Percentiles rank a stretch among this genome's conserved stretches.
These are phyloP conservation scores for Diaphora mendica DNA, from an alignment of 2,888 invertebrate genomes.

Conservation along the genomic window DNA sequence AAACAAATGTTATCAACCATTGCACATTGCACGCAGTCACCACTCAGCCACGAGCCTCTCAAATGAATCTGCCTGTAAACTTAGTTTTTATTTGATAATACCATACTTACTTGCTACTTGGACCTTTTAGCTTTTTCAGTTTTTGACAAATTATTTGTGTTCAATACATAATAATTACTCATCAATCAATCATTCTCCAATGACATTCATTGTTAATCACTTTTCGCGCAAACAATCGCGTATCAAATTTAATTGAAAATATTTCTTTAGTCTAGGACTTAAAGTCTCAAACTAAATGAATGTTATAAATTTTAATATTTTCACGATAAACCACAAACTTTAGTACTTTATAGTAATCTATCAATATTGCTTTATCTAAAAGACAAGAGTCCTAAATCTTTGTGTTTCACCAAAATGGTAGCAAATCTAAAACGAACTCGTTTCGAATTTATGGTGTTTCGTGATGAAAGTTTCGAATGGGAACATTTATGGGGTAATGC, in stretches of 20 bases:
- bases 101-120: too few relatives aligned
- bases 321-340: background rate
- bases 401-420: background rate
- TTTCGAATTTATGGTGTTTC: conserved; percentile 19
- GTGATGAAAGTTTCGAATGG: conserved; percentile 22
- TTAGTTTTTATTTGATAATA: too few relatives aligned
- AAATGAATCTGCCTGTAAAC: too few relatives aligned
- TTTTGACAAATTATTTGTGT: too few relatives aligned
- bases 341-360: background rate
- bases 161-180: background rate
- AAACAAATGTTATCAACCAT: too few relatives aligned
- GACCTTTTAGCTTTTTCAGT: too few relatives aligned
- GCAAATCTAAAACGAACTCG: conserved; percentile 6
- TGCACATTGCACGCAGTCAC: too few relatives aligned
- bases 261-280: background rate
- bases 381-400: background rate
- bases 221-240: too few relatives aligned
- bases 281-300: background rate
- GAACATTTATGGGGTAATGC: conserved; percentile 13
- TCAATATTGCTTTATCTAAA: background rate
- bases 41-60: too few relatives aligned
- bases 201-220: background rate
- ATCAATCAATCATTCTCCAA: background rate
- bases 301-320: background rate
- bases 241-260: background rate